Evolutionary conservation across 2,797 vertebrate genomes (phyloP).

Genomic region (Danio tinwini): DNA sequence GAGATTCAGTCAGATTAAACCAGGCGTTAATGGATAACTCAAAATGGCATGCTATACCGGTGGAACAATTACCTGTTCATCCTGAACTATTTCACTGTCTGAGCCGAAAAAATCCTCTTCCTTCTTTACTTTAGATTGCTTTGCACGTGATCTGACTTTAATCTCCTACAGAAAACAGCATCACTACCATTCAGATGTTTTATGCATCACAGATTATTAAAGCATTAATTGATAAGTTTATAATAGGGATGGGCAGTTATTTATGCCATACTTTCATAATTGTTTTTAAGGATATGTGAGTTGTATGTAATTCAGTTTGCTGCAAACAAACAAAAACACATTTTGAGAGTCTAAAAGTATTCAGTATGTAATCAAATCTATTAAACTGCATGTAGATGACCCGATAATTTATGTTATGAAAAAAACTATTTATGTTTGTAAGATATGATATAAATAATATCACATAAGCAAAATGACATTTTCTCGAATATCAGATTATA

Average conservation of each 20-base stretch:
- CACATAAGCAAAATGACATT: no score
- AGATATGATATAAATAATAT: no score
- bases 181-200: background rate
- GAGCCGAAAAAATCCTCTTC: conserved; percentile 13
- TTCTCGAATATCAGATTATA: no score
- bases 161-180: conserved; percentile 24
- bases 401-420: no score
- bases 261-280: no score
- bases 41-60: background rate
- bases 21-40: conserved; percentile 30
- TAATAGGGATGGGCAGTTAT: background rate
- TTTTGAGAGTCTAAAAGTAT: no score
- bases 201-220: background rate
- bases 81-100: conserved; percentile 10
- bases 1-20: conserved; percentile 31
- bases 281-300: no score
- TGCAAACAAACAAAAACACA: no score
- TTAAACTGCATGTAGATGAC: no score
- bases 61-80: conserved; percentile 18
- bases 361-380: no score
- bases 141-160: conserved; percentile 21
- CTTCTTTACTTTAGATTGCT: background rate
- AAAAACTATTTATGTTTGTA: no score
- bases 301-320: no score
- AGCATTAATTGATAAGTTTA: background rate